Percentiles rank a stretch among this genome's conserved stretches.
phyloP scores from a whole-genome alignment of 2,797 vertebrate genomes.

The Chelmon rostratus region DNA sequence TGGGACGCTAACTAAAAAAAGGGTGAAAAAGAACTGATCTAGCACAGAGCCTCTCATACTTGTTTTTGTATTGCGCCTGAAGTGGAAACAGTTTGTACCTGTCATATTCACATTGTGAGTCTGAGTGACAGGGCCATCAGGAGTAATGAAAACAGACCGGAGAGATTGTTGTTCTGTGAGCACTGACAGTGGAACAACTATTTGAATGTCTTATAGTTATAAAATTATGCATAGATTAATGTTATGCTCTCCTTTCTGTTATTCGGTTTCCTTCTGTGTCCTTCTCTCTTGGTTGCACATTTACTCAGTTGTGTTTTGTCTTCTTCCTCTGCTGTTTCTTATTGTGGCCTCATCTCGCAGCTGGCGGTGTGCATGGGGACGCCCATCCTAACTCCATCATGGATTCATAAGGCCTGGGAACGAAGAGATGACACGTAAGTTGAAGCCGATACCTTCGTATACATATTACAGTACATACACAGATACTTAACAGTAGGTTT shows the following conservation, averaged over 20 bases:
- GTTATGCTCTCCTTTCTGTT: background rate
- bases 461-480: too few species aligned
- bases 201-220: conserved; percentile 12
- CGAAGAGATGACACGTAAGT: conserved; percentile 93
- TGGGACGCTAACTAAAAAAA: conserved; percentile 13
- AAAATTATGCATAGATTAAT: conserved; percentile 10
- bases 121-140: conserved; percentile 40
- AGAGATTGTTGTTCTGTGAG: conserved; percentile 1
- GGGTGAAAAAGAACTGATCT: background rate
- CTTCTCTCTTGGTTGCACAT: conserved; percentile 1
- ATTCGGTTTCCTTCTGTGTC: background rate
- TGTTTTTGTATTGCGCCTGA: conserved; percentile 16
- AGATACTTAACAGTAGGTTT: too few species aligned
- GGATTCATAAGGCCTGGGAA: conserved; percentile 97
- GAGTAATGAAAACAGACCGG: conserved; percentile 41
- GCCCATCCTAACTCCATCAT: conserved; percentile 94
- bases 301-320: conserved; percentile 2
- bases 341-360: conserved; percentile 73
- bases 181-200: conserved; percentile 1
- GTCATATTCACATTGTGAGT: conserved; percentile 10
- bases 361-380: conserved; percentile 96
- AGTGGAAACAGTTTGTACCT: conserved; percentile 43
- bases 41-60: background rate
- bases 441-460: too few species aligned
- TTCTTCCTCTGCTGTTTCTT: background rate